phyloP scores from a whole-genome alignment of 2,888 invertebrate species.

The Homarus gammarus region DNA sequence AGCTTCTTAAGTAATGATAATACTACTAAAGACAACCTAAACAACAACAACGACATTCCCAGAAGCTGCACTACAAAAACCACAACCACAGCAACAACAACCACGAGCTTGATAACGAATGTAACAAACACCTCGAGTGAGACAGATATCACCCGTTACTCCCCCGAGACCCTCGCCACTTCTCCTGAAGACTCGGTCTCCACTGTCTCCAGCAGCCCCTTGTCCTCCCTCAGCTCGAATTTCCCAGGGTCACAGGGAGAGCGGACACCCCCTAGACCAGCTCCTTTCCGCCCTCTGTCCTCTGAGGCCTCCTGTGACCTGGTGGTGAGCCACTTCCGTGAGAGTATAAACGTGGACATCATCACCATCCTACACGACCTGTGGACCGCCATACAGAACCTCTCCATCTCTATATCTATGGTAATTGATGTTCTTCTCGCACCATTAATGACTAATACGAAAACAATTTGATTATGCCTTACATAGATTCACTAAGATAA shows the following conservation, averaged over 20 bases:
- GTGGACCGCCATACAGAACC: conserved; percentile 54
- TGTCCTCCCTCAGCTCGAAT: not conserved
- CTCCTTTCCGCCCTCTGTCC: conserved; percentile 7
- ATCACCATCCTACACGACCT: conserved; percentile 55
- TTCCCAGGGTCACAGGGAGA: too few species aligned
- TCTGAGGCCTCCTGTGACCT: conserved; percentile 39
- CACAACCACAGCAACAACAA: not conserved
- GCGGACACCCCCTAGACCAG: not conserved
- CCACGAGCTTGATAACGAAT: not conserved
- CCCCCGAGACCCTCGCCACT: conserved; percentile 14
- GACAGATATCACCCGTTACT: not conserved
- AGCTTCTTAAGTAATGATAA: not conserved
- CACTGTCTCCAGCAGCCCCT: not conserved
- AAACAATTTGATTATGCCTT: not conserved
- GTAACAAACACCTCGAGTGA: not conserved
- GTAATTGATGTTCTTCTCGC: conserved; percentile 25
- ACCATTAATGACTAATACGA: too few species aligned
- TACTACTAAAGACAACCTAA: not conserved
- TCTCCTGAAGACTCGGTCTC: not conserved
- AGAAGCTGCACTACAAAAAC: not conserved
- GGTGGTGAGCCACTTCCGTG: conserved; percentile 41
- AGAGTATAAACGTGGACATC: conserved; percentile 62
- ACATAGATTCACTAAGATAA: too few species aligned
- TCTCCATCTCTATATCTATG: conserved; percentile 56
- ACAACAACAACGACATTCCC: not conserved